Evolutionary conservation across 2,113 vertebrate genomes (phyloP), one percentile per base, ranked within the genome.

Genomic region (Myanophis thanlyinensis): DNA sequence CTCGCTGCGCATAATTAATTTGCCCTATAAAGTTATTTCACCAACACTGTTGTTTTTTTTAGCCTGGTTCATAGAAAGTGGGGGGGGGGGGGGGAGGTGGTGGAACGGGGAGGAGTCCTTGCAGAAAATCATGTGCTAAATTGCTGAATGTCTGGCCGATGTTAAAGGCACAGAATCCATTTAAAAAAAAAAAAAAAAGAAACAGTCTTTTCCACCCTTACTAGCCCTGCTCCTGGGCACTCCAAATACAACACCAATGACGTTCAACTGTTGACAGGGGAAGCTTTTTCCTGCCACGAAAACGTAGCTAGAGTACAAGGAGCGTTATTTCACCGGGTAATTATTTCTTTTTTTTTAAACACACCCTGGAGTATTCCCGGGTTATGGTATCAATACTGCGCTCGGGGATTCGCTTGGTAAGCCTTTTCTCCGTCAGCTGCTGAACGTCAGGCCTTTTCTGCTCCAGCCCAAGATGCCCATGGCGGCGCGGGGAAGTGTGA

Each of bases 1-100:
- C 53, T 90, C 53, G 94, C 91, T 1, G 0, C 6, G 47, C 59
- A 4, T 89, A 5, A 46, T 94, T 86, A 59, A 94, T 95, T 95
- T 95, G 95, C 95, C 95, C 96, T 93, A 94, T 94, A 96, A 97
- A 97, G 96, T 49, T 84, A 95, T 94, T 93, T 27, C 86, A 51
- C 0, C 44, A 49, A 85, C 95, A 86, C 90, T 93, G 91, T 90
- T 67, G 89, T 73, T 86, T 0, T 86, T 0, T 44, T 93, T 89
- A 94, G 90, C 93, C 89, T 93, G 12, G 90, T 94, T 95, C 73
- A 91, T 92, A 93, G 89, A 91, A 88, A 53, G 49, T n/a, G n/a
- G n/a, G 35, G 88, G 3, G 27, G 20, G 67, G 67, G 10, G 0
- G 35, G 67, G 35, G 6, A 4, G 18, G 35, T 40, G 23, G 35